phyloP scores from a whole-genome alignment of 2,797 vertebrate genomes.

The Mustela erminea region DNA sequence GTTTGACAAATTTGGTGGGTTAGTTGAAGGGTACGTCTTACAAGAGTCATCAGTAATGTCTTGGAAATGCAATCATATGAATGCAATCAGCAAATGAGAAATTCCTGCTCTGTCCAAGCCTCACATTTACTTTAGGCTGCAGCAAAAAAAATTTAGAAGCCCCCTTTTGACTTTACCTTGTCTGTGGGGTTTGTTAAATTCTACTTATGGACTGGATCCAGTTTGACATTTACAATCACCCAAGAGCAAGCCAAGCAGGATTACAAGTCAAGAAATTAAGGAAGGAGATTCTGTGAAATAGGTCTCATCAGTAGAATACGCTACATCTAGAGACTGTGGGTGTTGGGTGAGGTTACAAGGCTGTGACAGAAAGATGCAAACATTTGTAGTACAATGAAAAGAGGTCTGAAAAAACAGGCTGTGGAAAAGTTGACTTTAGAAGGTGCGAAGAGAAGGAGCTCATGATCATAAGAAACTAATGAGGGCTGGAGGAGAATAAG shows the following conservation, averaged over 20 bases:
- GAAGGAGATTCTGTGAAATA: constrained; percentile 10
- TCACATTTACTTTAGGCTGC: background rate
- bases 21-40: constrained; percentile 47
- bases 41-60: constrained; percentile 52
- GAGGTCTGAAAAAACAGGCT: background rate
- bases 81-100: constrained; percentile 35
- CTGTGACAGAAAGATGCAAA: background rate
- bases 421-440: background rate
- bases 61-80: constrained; percentile 45
- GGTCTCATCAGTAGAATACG: background rate
- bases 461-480: background rate
- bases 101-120: background rate
- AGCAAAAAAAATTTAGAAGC: background rate
- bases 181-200: constrained; percentile 39
- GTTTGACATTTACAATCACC: background rate
- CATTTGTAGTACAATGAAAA: background rate
- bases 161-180: constrained; percentile 40
- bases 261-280: constrained; percentile 41
- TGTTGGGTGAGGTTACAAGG: background rate
- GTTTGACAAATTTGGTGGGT: constrained; percentile 1
- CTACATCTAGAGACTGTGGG: background rate
- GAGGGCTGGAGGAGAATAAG: background rate
- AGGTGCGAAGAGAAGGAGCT: background rate
- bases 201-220: constrained; percentile 3
- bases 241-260: background rate